phyloP scores from a whole-genome alignment of 2,888 invertebrate genomes.

The Eretmocerus hayati region DNA sequence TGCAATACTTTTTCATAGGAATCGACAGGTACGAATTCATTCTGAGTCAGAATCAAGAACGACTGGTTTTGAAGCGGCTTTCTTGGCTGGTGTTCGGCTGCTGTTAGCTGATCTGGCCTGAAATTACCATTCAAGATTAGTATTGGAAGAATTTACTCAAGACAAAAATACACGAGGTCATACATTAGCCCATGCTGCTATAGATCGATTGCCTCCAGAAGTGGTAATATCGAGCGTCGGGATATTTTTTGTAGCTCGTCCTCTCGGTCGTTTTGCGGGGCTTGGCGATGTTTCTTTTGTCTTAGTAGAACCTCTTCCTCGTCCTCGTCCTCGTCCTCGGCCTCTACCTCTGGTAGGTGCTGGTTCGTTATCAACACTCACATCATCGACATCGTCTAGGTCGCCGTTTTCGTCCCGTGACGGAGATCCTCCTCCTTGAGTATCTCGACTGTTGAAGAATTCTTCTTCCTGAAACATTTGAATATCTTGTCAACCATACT shows the following conservation, averaged over 20 bases:
- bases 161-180: too few relatives aligned
- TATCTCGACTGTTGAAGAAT: too few relatives aligned
- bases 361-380: constrained; percentile 8
- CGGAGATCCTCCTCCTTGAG: too few relatives aligned
- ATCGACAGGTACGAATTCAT: background rate
- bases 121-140: too few relatives aligned
- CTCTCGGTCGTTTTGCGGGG: constrained; percentile 5
- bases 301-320: constrained; percentile 4
- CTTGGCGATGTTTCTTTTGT: background rate
- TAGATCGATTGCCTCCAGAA: background rate
- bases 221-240: constrained; percentile 9
- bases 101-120: background rate
- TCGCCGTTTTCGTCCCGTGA: too few relatives aligned
- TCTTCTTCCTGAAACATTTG: constrained; percentile 9
- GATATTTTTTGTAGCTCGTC: constrained; percentile 5
- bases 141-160: too few relatives aligned
- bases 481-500: too few relatives aligned
- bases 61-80: background rate
- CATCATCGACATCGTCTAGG: constrained; percentile 4
- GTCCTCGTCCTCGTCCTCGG: constrained; percentile 13
- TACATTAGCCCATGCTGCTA: constrained; percentile 10
- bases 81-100: background rate
- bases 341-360: constrained; percentile 10
- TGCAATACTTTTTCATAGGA: background rate
- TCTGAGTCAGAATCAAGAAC: constrained; percentile 9